Base-by-base conservation (phyloP, 2,797 vertebrate species). In the Cuniculus paca region DNA sequence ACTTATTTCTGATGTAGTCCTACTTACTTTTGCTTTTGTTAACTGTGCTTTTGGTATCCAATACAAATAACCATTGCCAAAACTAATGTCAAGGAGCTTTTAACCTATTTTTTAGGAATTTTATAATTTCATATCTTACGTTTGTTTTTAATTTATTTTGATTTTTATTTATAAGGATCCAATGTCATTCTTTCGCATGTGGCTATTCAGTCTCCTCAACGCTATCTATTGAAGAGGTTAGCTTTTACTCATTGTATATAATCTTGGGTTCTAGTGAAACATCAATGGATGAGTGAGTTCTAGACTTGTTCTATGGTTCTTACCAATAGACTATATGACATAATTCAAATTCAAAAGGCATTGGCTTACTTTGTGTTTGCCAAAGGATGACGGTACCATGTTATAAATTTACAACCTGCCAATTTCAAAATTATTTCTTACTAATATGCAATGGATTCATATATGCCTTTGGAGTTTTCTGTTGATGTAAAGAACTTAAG, bases 391-490 rank as follows among this genome's bases (percentile, higher is more conserved):
- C 90, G 74, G 70, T 65, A 84, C 28, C 20, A 58, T n/a, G 74
- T 39, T 80, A 22, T 50, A 80, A 68, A 88, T 63, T 31, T 74
- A 90, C 90, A 82, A 84, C 16, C 31, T 97, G 60, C 42, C 45
- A 74, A 24, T 10, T 9, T 24, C 72, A 1, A 96, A 75, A 93
- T 85, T 80, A 68, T 87, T 34, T 36, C 61, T 84, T 90, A 54
- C 77, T 81, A 17, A 78, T 22, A 85, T 70, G 20, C 26, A 90
- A 48, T 48, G 20, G n/a, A 88, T 80, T 70, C 36, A 88, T 81
- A 79, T 95, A 42, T 34, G 22, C 39, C 60, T 95, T 77, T 88
- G 50, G 28, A 79, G 54, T 93, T 79, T 93, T 93, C 20, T 88
- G n/a, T 78, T 90, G 61, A 74, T 77, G 2, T 54, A 90, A 87